Evolutionary conservation across 2,797 vertebrate species (phyloP), one percentile per base, ranked within the genome.

Genomic region (Coccyzus lansbergi): DNA sequence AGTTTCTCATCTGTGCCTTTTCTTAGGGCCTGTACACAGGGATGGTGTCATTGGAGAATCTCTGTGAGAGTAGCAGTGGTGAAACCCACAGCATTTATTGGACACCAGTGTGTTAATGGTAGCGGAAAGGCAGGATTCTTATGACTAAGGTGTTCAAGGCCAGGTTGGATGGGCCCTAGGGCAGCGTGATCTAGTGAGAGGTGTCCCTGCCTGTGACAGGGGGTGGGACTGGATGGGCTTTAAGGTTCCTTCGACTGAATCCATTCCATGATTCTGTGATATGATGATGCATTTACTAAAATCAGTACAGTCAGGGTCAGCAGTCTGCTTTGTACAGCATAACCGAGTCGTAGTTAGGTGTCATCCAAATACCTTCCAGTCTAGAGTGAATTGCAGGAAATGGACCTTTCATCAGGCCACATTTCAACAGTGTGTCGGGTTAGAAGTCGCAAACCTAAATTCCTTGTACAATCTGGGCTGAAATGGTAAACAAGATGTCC

Each of bases 311-410:
- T 7, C 52, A 16, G 64, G 38, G 11, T 58, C 65, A 76, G 34
- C 51, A 7, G 56, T 17, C 56, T 14, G 0, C 49, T 10, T n/a
- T 7, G 15, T 33, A 52, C 62, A 69, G 38, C 67, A 38, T 46
- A 14, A 0, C 6, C 51, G 36, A 12, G 63, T 67, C 58, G 0
- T 2, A 36, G 29, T 10, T 40, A 65, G 31, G 0, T 29, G 17
- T 44, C 46, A 20, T 55, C 83, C 59, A 56, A 42, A n/a, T 38
- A 7, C 28, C 31, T 88, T 19, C 13, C 67, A 52, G 2, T 5
- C 40, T 15, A 21, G 38, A 63, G 8, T 4, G 15, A 89, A 12
- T 58, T 36, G 22, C 38, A 69, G 3, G n/a, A 42, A 62, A 53
- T 17, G 28, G 51, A 52, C 28, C 17, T 88, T 46, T 49, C 62